These are phyloP conservation scores for Cheirogaleus medius DNA, from an alignment of 2,113 vertebrate species.

Conservation along the genomic window DNA sequence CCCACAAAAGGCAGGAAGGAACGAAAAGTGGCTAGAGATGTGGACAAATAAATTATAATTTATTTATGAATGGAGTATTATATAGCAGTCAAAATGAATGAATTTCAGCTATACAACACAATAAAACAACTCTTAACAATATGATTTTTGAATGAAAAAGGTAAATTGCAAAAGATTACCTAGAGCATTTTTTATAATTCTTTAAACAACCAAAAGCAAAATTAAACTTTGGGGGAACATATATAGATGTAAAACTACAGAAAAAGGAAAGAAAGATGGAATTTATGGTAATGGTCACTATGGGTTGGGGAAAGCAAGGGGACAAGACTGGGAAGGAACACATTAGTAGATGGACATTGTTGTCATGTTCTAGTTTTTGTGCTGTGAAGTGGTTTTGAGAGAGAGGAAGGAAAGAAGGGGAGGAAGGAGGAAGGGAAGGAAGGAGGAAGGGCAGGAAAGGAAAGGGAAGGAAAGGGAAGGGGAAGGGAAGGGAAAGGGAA, in stretches of 20 bases:
- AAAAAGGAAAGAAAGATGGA: background rate
- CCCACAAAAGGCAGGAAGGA: background rate
- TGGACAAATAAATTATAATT: background rate
- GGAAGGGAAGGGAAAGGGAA: no score
- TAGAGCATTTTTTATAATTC: background rate
- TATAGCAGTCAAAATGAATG: background rate
- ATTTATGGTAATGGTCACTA: background rate
- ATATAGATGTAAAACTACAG: background rate
- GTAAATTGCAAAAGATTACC: background rate
- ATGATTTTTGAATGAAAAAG: constrained; percentile 12
- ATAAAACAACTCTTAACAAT: background rate
- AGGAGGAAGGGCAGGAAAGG: no score
- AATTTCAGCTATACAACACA: background rate
- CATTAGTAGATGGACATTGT: background rate
- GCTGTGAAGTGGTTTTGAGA: background rate
- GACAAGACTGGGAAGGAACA: background rate
- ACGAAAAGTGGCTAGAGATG: background rate
- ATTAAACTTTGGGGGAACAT: background rate
- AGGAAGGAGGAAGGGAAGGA: no score
- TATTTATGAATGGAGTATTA: background rate
- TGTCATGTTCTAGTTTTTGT: background rate
- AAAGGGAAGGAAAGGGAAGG: no score
- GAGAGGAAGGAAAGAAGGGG: no score
- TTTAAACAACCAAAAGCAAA: background rate
- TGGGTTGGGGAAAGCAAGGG: background rate